Evolutionary conservation across 2,888 invertebrate genomes (phyloP).

Genomic region (Didymodactylos carnosus): DNA sequence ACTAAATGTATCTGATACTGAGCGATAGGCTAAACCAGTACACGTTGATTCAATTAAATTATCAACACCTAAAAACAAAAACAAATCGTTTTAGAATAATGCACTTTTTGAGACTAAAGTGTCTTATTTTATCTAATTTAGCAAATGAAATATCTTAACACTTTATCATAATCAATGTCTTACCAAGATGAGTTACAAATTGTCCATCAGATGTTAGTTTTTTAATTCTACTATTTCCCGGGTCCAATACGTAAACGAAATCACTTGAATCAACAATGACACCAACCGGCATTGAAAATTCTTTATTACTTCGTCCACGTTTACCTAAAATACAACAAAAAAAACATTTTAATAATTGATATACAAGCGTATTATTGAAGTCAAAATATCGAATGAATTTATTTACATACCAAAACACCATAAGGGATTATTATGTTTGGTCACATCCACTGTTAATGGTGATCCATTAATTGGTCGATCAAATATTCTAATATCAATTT

Average conservation of each 20-base stretch:
- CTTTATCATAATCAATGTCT: background rate
- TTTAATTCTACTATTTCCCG: conserved; percentile 13
- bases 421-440: conserved; percentile 56
- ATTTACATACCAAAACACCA: conserved; percentile 46
- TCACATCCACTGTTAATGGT: conserved; percentile 50
- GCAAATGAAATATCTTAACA: too few species aligned
- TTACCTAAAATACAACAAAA: background rate
- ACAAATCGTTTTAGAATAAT: too few species aligned
- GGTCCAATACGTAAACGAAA: conserved; percentile 4
- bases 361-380: too few species aligned
- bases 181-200: background rate
- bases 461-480: conserved; percentile 62
- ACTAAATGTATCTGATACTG: background rate
- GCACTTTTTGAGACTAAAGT: too few species aligned
- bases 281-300: conserved; percentile 12
- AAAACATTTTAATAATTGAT: too few species aligned
- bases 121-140: too few species aligned
- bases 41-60: background rate
- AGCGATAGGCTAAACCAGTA: background rate
- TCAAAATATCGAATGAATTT: too few species aligned
- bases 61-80: background rate
- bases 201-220: conserved; percentile 1
- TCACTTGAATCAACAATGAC: background rate
- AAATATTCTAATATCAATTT: conserved; percentile 50
- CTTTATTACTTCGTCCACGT: background rate